Evolutionary conservation across 2,888 invertebrate species (phyloP), one percentile per base, ranked within the genome.

Genomic region (Temnothorax ravouxi): DNA sequence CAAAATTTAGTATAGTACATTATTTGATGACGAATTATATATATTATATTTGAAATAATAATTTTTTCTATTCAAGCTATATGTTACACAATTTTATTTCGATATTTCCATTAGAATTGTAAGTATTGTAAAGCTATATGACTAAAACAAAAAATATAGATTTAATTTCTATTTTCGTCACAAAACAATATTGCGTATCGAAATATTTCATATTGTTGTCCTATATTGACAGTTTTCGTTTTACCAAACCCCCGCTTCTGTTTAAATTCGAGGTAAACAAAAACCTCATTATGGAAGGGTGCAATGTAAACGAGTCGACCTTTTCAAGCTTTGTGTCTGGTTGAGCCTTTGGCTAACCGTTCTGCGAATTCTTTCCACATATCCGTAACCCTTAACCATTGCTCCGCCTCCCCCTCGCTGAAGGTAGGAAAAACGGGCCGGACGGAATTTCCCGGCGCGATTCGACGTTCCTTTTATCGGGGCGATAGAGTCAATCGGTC

Each of bases 401-500:
- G n/a, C 47, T n/a, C 59, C 34, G 1, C 59, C 47, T n/a, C 13
- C 21, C 41, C n/a, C n/a, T 75, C 54, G 29, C 41, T 47, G 47
- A 62, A 59, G 79, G 59, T 62, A 80, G 88, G 89, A 86, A 84
- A 89, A 88, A 86, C 89, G 86, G 69, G 86, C 74, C 72, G 87
- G 87, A 72, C 77, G 82, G 87, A 88, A 86, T 92, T 89, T 92
- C 88, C 90, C 80, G 80, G 76, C 86, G 86, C 88, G 82, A 89
- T 92, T 90, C 87, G 83, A 83, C 86, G 84, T 88, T 83, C 89
- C 88, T 90, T 91, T 92, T 90, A 88, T 88, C 85, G 88, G 76
- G 84, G 87, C 85, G 91, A 89, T 80, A 84, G 86, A 91, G 90
- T 92, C 91, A 91, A 91, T 91, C 91, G 90, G 88, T 88, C 88